These are phyloP conservation scores for Ageneiosus marmoratus DNA, from an alignment of 2,113 vertebrate genomes.

Conservation along the genomic window DNA sequence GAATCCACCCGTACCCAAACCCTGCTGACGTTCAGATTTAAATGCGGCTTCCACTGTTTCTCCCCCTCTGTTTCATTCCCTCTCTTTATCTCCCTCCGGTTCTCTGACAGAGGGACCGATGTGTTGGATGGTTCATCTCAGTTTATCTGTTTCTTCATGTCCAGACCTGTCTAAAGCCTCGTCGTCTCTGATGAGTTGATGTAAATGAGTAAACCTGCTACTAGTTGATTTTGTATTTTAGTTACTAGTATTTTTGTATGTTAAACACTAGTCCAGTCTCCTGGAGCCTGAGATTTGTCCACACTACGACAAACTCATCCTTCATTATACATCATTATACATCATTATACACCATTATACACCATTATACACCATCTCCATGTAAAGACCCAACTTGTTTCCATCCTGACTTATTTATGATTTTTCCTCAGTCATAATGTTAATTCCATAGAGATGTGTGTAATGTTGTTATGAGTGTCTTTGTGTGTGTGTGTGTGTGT, in stretches of 20 bases:
- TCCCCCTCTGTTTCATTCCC: neutral
- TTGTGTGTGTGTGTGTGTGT: slow-evolving; percentile 3
- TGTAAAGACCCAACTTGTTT: slow-evolving; percentile 27
- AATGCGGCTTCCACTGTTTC: neutral
- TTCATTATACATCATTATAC: no score
- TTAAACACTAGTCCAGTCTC: slow-evolving; percentile 18
- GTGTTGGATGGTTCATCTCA: neutral
- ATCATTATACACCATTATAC: no score
- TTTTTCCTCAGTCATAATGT: slow-evolving; percentile 12
- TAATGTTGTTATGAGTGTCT: slow-evolving; percentile 2
- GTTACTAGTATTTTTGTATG: slow-evolving; percentile 4
- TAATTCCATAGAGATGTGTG: slow-evolving; percentile 5
- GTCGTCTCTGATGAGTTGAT: slow-evolving; percentile 5
- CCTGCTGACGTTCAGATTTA: neutral
- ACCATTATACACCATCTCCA: neutral
- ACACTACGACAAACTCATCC: neutral
- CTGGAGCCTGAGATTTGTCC: neutral
- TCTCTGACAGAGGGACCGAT: neutral
- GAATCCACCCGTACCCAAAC: neutral
- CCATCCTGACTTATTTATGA: slow-evolving; percentile 10
- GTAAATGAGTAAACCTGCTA: neutral
- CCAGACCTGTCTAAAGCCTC: slow-evolving; percentile 43
- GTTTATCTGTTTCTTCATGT: slow-evolving; percentile 8
- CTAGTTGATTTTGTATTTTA: slow-evolving; percentile 7
- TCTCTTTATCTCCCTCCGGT: neutral